Conservation (phyloP, 2,797 vertebrate genomes). For the Microcaecilia unicolor region DNA sequence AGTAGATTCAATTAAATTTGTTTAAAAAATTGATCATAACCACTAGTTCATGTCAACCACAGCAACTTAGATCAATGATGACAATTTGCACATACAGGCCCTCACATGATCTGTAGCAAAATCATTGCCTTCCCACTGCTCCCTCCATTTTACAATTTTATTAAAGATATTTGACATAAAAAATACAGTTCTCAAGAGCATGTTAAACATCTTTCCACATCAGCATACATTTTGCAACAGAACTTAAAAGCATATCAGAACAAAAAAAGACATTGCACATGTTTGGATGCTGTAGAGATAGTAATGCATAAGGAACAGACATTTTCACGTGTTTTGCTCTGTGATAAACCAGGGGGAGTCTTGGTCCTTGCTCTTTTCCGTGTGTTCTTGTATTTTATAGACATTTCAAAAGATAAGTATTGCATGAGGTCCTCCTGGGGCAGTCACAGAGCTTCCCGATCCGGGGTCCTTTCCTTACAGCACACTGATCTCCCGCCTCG, state of each 20-base stretch:
- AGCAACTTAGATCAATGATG: too few species aligned
- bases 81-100: too few species aligned
- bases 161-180: conserved; percentile 24
- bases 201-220: conserved; percentile 11
- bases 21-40: too few species aligned
- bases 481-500: conserved; percentile 63
- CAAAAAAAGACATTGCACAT: conserved; percentile 16
- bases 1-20: too few species aligned
- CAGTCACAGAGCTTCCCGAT: conserved; percentile 69
- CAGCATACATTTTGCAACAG: conserved; percentile 8
- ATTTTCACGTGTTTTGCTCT: too few species aligned
- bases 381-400: too few species aligned
- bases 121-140: neutral
- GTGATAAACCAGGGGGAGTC: neutral
- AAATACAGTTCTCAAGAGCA: conserved; percentile 34
- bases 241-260: conserved; percentile 12
- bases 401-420: conserved; percentile 66
- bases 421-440: conserved; percentile 62
- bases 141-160: conserved; percentile 9
- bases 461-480: conserved; percentile 60
- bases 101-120: too few species aligned
- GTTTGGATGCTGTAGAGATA: conserved; percentile 20
- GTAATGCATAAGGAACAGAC: too few species aligned
- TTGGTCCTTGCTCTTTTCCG: neutral
- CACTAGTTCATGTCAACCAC: too few species aligned